phyloP scores from a whole-genome alignment of 92 coral and sea anemone genomes.

The Phymanthus crucifer region DNA sequence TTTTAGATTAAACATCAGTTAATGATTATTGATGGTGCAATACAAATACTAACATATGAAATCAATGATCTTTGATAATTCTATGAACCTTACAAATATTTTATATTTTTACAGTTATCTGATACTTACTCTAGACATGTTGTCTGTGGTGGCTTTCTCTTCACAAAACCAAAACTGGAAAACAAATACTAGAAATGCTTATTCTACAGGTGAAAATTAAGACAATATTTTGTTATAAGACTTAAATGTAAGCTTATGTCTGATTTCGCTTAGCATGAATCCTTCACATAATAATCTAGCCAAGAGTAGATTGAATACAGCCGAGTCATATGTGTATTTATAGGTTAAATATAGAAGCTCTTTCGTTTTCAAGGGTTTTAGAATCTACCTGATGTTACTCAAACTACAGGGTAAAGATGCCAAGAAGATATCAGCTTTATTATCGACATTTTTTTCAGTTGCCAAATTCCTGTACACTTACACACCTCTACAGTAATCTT shows the following conservation, averaged over 20 bases:
- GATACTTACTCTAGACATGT: constrained; percentile 6
- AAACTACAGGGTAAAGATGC: background rate
- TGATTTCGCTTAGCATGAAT: too few relatives aligned
- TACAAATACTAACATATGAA: too few relatives aligned
- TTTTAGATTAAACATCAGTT: too few relatives aligned
- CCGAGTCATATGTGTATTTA: background rate
- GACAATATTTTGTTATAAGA: background rate
- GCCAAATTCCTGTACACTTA: background rate
- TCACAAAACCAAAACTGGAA: background rate
- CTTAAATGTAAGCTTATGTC: too few relatives aligned
- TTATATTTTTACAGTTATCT: background rate
- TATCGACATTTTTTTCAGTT: background rate
- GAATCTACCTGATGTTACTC: background rate
- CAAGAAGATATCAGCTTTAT: background rate
- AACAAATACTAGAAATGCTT: background rate
- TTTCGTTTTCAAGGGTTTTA: background rate
- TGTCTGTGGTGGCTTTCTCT: constrained; percentile 5
- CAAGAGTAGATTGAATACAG: background rate
- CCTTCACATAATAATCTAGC: too few relatives aligned
- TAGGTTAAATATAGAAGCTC: background rate
- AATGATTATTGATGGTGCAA: too few relatives aligned
- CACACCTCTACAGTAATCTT: background rate
- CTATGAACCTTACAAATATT: too few relatives aligned
- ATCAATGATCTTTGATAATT: too few relatives aligned
- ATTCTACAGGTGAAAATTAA: background rate